A percentile compares a stretch with the other conserved stretches of the same genome.
Conservation (phyloP, 1,140 invertebrate species). For the Dermatophagoides farinae region DNA sequence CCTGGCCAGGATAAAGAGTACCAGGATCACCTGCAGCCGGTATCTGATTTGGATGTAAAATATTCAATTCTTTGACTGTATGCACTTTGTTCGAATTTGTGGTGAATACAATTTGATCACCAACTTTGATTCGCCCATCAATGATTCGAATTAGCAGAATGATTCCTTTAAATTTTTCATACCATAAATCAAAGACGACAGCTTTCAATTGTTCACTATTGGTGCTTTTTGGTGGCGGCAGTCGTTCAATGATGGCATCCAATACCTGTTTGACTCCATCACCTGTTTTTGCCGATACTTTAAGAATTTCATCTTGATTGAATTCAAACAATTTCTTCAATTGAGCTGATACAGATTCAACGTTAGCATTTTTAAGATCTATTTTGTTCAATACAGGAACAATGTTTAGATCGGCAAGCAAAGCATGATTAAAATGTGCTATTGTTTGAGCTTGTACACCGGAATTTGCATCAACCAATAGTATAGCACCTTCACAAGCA, state of each 20-base stretch:
- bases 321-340: constrained; percentile 67
- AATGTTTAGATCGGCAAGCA: constrained; percentile 53
- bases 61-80: constrained; percentile 51
- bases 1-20: constrained; percentile 55
- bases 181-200: constrained; percentile 84
- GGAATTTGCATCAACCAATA: constrained; percentile 80
- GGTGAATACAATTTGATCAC: constrained; percentile 39
- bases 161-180: constrained; percentile 63
- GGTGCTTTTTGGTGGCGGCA: constrained; percentile 46
- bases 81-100: constrained; percentile 45
- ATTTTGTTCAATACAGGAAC: constrained; percentile 94
- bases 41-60: constrained; percentile 56
- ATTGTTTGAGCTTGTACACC: constrained; percentile 93
- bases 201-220: constrained; percentile 42
- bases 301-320: constrained; percentile 40
- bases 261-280: constrained; percentile 54
- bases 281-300: constrained; percentile 69
- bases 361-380: constrained; percentile 73
- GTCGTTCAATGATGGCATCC: constrained; percentile 47
- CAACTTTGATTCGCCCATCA: constrained; percentile 46
- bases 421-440: constrained; percentile 83
- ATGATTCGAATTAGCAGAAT: constrained; percentile 55
- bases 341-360: constrained; percentile 53
- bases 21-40: constrained; percentile 27
- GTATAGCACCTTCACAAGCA: constrained; percentile 81